phyloP scores from a whole-genome alignment of 2,113 vertebrate genomes.

The Probosciger aterrimus region DNA sequence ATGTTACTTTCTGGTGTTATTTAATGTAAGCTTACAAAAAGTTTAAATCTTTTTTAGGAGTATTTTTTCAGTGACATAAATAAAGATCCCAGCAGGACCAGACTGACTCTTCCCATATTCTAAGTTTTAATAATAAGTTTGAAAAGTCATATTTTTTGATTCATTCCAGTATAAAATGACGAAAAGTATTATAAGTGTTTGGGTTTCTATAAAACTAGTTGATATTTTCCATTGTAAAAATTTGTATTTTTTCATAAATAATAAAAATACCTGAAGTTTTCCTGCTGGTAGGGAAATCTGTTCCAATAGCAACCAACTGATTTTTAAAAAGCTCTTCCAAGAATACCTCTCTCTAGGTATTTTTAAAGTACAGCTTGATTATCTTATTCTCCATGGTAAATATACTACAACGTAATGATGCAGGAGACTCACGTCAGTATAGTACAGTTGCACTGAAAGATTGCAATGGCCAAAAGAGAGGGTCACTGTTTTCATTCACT shows the following conservation, averaged over 20 bases:
- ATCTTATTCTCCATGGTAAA: not conserved
- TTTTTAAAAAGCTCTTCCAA: not conserved
- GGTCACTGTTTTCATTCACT: not conserved
- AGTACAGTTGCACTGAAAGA: not conserved
- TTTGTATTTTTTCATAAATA: not conserved
- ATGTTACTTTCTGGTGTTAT: not conserved
- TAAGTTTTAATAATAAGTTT: not conserved
- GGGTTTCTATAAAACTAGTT: not conserved
- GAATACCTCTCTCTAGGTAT: not conserved
- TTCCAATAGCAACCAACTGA: not conserved
- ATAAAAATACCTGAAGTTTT: not conserved
- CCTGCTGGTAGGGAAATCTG: not conserved
- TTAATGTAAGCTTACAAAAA: not conserved
- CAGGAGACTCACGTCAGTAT: not conserved
- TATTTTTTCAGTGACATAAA: not conserved
- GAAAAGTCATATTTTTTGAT: not conserved
- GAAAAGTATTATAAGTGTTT: not conserved
- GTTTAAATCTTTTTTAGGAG: not conserved
- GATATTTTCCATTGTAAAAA: not conserved
- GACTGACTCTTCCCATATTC: not conserved
- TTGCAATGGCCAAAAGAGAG: not conserved
- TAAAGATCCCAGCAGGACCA: not conserved
- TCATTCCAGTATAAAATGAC: not conserved
- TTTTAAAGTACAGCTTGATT: not conserved
- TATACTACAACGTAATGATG: not conserved